Conservation (phyloP, 2,888 invertebrate genomes). For the Hermaeophaga mercurialis region DNA sequence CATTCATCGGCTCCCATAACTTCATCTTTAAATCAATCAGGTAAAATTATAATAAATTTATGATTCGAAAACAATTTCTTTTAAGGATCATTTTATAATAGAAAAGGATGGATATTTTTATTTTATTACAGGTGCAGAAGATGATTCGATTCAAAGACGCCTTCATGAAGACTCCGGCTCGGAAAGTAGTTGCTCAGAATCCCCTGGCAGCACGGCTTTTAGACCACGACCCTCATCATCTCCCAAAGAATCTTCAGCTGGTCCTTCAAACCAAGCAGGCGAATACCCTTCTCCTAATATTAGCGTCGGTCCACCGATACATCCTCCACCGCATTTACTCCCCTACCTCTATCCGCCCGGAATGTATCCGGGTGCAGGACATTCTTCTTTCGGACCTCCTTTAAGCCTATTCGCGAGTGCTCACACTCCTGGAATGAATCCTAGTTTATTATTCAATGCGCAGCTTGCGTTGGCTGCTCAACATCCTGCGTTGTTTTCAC, state of each 20-base stretch:
- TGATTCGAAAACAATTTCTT: no score
- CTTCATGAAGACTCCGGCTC: constrained; percentile 71
- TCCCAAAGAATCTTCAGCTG: constrained; percentile 54
- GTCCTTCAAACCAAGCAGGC: constrained; percentile 65
- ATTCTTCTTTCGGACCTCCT: constrained; percentile 71
- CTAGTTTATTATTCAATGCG: constrained; percentile 85
- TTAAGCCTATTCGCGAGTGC: constrained; percentile 64
- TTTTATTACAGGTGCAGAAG: constrained; percentile 45
- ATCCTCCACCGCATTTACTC: constrained; percentile 84
- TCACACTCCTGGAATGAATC: constrained; percentile 75
- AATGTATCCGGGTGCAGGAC: constrained; percentile 74
- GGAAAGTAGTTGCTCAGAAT: constrained; percentile 75
- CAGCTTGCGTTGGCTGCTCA: constrained; percentile 87
- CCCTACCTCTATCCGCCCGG: constrained; percentile 93
- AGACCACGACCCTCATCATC: constrained; percentile 56
- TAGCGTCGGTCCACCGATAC: constrained; percentile 91
- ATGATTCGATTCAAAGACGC: constrained; percentile 61
- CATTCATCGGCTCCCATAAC: constrained; percentile 54
- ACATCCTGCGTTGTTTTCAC: constrained; percentile 77
- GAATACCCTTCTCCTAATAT: constrained; percentile 88
- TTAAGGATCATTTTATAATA: no score
- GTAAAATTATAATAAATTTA: constrained; percentile 36
- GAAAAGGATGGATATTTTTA: no score
- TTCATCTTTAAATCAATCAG: constrained; percentile 49
- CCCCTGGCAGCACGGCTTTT: constrained; percentile 58